Evolutionary conservation across 2,888 invertebrate species (phyloP).

Genomic region (Parnassius orleans): DNA sequence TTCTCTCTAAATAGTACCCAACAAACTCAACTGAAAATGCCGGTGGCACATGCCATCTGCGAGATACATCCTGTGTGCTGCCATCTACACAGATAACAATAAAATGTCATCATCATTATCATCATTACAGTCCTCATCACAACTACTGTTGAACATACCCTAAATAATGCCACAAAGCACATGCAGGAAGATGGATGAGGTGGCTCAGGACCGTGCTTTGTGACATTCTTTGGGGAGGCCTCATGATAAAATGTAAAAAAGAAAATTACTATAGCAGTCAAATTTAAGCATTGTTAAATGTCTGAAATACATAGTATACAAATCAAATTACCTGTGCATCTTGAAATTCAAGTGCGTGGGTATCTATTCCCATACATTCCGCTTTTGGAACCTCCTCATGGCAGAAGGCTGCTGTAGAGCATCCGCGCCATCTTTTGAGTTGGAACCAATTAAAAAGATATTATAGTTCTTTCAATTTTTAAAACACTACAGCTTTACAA

Average conservation of each 20-base stretch:
- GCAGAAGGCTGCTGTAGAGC: constrained; percentile 94
- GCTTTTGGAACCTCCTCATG: constrained; percentile 89
- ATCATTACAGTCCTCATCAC: no score
- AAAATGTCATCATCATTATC: not conserved
- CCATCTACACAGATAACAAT: constrained; percentile 62
- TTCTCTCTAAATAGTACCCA: constrained; percentile 95
- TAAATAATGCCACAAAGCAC: no score
- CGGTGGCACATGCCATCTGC: constrained; percentile 96
- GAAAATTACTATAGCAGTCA: no score
- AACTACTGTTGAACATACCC: no score
- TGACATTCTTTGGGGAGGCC: no score
- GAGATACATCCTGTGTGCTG: constrained; percentile 91
- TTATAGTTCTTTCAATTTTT: not conserved
- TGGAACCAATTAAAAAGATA: constrained; percentile 83
- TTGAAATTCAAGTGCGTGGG: constrained; percentile 88
- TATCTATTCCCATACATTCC: constrained; percentile 94
- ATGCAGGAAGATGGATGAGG: no score
- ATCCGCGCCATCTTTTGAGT: constrained; percentile 97
- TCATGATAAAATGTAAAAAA: not conserved
- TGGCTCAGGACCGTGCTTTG: no score
- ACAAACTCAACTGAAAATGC: constrained; percentile 97
- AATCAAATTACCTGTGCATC: constrained; percentile 84
- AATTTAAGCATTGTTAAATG: no score
- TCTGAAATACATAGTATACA: not conserved
- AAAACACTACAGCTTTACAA: constrained; percentile 11